Evolutionary conservation across 2,113 vertebrate species (phyloP), one percentile per base, ranked within the genome.

Genomic region (Hystrix brachyura): DNA sequence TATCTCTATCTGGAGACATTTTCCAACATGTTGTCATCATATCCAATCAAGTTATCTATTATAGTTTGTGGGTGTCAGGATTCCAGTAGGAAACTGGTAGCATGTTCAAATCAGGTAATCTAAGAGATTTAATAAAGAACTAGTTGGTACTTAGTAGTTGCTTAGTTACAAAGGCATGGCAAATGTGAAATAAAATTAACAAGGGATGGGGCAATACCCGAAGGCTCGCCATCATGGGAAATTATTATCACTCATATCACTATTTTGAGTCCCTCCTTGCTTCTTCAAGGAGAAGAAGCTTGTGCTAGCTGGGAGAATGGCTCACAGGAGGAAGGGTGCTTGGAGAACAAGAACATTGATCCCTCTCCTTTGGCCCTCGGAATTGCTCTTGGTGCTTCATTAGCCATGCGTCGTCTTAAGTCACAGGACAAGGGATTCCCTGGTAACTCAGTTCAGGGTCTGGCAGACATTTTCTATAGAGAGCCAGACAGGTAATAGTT

Each of bases 41-140:
- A 65, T 8, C 48, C 23, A 76, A 57, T 13, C 59, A 85, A 55
- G 62, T 62, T 90, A 79, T 71, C 48, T 85, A 91, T 59, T 12
- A 43, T 5, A 64, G 57, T 87, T 87, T 69, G 9, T 17, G 57
- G 38, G 83, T 85, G 25, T 79, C 64, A 59, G 23, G 1, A 27
- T 87, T 27, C 48, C 90, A 17, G 43, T 3, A 48, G 60, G 8
- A 80, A 95, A 93, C 9, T 46, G 2, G 65, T 43, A 7, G 23
- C 17, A 46, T 48, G 81, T 85, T 72, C 43, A 87, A 90, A 89
- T 87, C 53, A 72, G 34, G 8, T n/a, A 48, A 65, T 25, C 25
- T 34, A 65, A 87, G 38, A 83, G 62, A 87, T 60, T 91, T 55
- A 91, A 69, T 95, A 80, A 91, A 88, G 6, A 3, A 71, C 19